phyloP scores from a whole-genome alignment of 2,113 vertebrate genomes.

The crab-eating macaque (Macaca fascicularis) region T2T-MFA8v1.1 NC_088379.1:184905001-184905500 shows the following conservation, averaged over 20 bases:
- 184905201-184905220: neutral
- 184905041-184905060: neutral
- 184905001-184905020: neutral
- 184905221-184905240: neutral
- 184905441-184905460: neutral
- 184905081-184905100: accelerated
- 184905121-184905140: neutral
- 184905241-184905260: neutral
- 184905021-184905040: neutral
- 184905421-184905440: neutral
- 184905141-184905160: neutral
- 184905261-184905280: neutral
- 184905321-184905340: neutral
- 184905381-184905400: neutral
- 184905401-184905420: neutral
- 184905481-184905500: neutral
- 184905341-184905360: neutral
- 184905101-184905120: neutral
- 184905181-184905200: accelerated
- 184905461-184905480: neutral
- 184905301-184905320: neutral
- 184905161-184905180: neutral
- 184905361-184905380: neutral
- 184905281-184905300: neutral
- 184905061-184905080: neutral